These are phyloP conservation scores for Butorides virescens DNA, from an alignment of 2,113 vertebrate genomes.

Conservation along the genomic window DNA sequence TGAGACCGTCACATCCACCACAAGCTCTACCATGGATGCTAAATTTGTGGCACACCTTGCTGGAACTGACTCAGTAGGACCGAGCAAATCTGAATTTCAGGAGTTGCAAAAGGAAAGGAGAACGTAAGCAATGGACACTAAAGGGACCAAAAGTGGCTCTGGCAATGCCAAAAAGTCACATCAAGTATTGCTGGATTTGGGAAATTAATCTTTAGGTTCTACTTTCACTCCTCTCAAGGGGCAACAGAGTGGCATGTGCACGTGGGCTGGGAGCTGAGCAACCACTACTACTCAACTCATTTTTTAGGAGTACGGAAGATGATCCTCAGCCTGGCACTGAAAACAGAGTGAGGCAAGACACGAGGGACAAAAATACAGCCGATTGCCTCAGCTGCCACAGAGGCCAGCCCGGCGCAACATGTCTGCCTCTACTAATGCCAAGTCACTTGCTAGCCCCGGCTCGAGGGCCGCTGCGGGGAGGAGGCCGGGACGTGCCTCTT, in stretches of 20 bases:
- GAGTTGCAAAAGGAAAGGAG: not conserved
- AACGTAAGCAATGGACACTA: not conserved
- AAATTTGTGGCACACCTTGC: not conserved
- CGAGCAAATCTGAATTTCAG: not conserved
- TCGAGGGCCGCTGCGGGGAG: not conserved
- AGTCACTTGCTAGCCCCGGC: not conserved
- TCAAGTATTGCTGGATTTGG: not conserved
- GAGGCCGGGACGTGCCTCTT: not conserved
- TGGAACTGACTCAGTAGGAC: not conserved
- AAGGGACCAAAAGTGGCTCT: accelerated
- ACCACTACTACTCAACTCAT: not conserved
- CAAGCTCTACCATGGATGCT: accelerated
- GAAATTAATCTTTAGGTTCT: not conserved
- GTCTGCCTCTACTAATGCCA: not conserved
- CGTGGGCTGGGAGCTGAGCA: not conserved
- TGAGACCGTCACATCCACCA: not conserved
- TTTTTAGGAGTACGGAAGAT: not conserved
- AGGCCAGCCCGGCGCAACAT: not conserved
- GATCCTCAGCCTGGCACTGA: not conserved
- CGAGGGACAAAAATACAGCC: not conserved
- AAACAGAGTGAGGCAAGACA: not conserved
- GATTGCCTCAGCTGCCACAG: not conserved
- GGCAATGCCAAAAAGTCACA: not conserved
- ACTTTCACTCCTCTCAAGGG: not conserved
- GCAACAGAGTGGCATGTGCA: accelerated